A percentile compares a stretch with the other conserved stretches of the same genome.
phyloP scores from a whole-genome alignment of 2,797 vertebrate species.

The Phataginus tricuspis region DNA sequence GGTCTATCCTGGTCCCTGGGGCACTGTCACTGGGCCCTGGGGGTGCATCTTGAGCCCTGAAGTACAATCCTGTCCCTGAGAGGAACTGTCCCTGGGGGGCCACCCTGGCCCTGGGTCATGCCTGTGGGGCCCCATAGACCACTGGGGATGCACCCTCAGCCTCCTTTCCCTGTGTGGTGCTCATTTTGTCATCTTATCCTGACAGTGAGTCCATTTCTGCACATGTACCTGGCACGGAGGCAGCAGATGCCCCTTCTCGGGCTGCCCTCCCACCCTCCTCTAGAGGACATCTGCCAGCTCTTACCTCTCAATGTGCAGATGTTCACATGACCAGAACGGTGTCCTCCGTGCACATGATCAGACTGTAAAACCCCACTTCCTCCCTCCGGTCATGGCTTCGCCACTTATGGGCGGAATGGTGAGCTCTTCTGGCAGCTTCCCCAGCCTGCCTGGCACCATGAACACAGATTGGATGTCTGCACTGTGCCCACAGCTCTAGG shows the following conservation, averaged over 20 bases:
- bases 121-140: neutral
- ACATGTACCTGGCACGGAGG: neutral
- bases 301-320: no score
- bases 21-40: no score
- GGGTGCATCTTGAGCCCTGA: neutral
- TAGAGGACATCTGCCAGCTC: no score
- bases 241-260: neutral
- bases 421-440: neutral
- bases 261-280: neutral
- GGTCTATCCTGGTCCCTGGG: no score
- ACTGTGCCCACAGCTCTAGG: neutral
- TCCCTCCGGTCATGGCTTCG: neutral
- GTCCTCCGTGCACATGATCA: neutral
- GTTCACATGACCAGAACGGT: no score
- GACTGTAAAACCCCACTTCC: neutral
- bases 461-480: neutral
- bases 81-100: neutral
- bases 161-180: neutral
- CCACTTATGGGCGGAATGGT: neutral
- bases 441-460: neutral
- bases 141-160: no score
- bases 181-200: fast-evolving
- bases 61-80: no score
- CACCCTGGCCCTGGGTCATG: neutral
- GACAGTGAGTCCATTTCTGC: neutral